These are phyloP conservation scores for Phyllostomus hastatus DNA, from an alignment of 2,113 vertebrate species.

Conservation along the genomic window DNA sequence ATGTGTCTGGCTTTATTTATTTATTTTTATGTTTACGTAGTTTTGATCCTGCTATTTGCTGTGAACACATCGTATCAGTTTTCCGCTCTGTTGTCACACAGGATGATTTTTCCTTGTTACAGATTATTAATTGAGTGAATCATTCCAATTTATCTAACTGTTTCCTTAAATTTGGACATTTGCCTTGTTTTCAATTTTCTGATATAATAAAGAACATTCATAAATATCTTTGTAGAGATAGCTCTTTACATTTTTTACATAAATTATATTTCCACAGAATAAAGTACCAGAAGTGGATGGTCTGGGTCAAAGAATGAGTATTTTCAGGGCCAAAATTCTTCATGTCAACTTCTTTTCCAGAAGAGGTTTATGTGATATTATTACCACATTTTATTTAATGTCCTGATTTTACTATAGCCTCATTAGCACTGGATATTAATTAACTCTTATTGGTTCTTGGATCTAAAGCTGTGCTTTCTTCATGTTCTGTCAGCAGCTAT, in stretches of 20 bases:
- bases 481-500: conserved; percentile 2
- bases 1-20: not conserved
- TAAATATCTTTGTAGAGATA: not conserved
- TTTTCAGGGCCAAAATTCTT: not conserved
- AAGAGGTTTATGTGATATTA: not conserved
- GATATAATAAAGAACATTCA: not conserved
- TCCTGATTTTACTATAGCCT: not conserved
- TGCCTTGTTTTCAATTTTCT: conserved; percentile 26
- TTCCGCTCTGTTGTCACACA: not conserved
- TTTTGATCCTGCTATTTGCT: not conserved
- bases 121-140: not conserved
- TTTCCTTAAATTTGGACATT: not conserved
- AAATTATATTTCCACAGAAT: not conserved
- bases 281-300: not conserved
- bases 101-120: not conserved
- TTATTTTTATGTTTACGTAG: not conserved
- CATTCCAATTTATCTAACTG: not conserved
- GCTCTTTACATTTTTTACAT: not conserved
- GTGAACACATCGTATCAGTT: not conserved
- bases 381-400: not conserved
- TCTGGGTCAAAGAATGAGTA: not conserved
- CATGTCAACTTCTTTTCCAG: not conserved
- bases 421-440: not conserved
- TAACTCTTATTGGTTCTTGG: not conserved
- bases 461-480: conserved; percentile 7